Evolutionary conservation across 2,888 invertebrate species (phyloP), one percentile per base, ranked within the genome.

Genomic region (Sesamia inferens): DNA sequence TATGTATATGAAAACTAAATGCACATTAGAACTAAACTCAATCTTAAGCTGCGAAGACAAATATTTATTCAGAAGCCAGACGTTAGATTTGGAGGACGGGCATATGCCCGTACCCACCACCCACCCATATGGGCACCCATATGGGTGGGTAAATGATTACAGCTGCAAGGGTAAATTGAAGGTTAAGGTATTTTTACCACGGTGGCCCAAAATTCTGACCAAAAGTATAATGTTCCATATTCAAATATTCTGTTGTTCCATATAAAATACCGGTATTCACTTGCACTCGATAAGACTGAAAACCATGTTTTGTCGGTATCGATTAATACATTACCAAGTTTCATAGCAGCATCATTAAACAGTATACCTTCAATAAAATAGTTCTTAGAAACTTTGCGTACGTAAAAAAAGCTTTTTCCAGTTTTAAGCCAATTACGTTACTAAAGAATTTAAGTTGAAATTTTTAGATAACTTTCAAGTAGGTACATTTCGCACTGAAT

Each of bases 401-500:
- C 19, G 39, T n/a, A n/a, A 42, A 24, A 63, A 48, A 13, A 24
- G 3, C 6, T 24, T 19, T 62, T 31, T 24, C 57, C 13, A 54
- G 31, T 58, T 44, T 76, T 39, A 19, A 24, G 22, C 6, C 16
- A 68, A 67, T 59, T 47, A 64, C 42, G 39, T 63, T 58, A 22
- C 42, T 24, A 24, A 61, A 61, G 5, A 61, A 76, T 61, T 54
- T 61, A 61, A 62, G 4, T 61, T 42, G 7, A 31, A 61, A 54
- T 48, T n/a, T 31, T 31, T 1, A 2, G 31, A 55, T 70, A 59
- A 47, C 14, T 47, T 7, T 22, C 16, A 11, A 19, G 19, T 61
- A 11, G 14, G 19, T 61, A 72, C 62, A 71, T 78, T 66, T 64
- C 55, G 22, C 44, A 19, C 48, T 11, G 13, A 65, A 61, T 65